Percentiles rank a stretch among this genome's conserved stretches.
phyloP scores from a whole-genome alignment of 2,888 invertebrate species.

The Hyppa rectilinea region DNA sequence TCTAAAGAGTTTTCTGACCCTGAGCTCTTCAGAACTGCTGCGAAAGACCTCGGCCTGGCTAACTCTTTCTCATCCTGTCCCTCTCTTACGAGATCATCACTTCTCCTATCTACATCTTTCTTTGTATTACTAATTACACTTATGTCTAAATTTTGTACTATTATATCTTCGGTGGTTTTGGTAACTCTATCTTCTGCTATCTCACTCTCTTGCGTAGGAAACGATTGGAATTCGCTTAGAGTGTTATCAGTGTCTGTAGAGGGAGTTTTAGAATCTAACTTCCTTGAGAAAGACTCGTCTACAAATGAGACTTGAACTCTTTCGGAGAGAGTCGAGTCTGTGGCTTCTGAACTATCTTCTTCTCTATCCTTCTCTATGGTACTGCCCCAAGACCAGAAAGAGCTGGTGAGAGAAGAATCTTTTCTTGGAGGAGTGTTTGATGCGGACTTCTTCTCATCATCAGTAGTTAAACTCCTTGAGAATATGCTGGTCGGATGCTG shows the following conservation, averaged over 20 bases:
- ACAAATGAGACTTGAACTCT: conserved; percentile 87
- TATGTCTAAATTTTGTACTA: conserved; percentile 90
- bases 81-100: conserved; percentile 80
- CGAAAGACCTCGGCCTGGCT: conserved; percentile 83
- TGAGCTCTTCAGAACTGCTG: conserved; percentile 85
- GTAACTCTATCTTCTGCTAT: conserved; percentile 79
- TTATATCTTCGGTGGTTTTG: conserved; percentile 88
- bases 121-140: conserved; percentile 76
- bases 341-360: conserved; percentile 84
- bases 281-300: conserved; percentile 87
- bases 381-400: conserved; percentile 89
- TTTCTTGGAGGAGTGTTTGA: conserved; percentile 86
- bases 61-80: conserved; percentile 72
- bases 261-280: conserved; percentile 86
- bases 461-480: conserved; percentile 83
- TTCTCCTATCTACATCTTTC: conserved; percentile 72
- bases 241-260: conserved; percentile 88
- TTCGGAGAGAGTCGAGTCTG: conserved; percentile 87
- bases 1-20: conserved; percentile 86
- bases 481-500: conserved; percentile 92
- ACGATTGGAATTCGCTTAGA: conserved; percentile 85
- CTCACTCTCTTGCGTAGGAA: conserved; percentile 75
- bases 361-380: conserved; percentile 81
- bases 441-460: conserved; percentile 84
- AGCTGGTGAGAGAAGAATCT: conserved; percentile 84